Evolutionary conservation across 2,888 invertebrate species (phyloP), one percentile per base, ranked within the genome.

Genomic region (Nemurella pictetii): DNA sequence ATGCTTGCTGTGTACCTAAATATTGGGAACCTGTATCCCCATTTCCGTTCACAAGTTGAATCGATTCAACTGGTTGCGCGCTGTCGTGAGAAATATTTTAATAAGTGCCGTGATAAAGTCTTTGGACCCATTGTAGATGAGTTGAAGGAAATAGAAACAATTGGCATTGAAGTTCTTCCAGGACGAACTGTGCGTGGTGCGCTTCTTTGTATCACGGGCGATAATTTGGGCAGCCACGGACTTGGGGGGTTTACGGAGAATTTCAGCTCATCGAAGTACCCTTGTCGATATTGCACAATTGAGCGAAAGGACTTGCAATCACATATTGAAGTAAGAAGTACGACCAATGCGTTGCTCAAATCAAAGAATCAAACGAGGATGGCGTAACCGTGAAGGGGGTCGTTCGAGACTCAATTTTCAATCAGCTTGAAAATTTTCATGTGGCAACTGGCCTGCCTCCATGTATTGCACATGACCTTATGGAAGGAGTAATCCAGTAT

Each of bases 151-250:
- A 36, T 87, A 7, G 86, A 87, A 73, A 84, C 74, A 15, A 30
- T 25, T 29, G 86, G 86, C 1, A 35, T 87, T 74, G 32, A 55
- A 82, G 28, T 86, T 35, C 5, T n/a, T 27, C 29, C 84, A 0
- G 83, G 80, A 28, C 32, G 85, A 35, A 9, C 73, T 26, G 55
- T 84, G 20, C 84, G 85, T 55, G 85, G 84, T 4, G 28, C 84
- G 25, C 75, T 87, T 74, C 87, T 87, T 0, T 87, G 87, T 30
- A 86, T 88, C n/a, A 73, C 87, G 4, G 87, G 87, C 5, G 87
- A 88, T 84, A 88, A 88, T 84, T 85, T 88, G 12, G 87, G 87
- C 0, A 87, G 87, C 75, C 87, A 88, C 78, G 35, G 32, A 29
- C n/a, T n/a, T n/a, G 87, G 87, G 12, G 87, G 87, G 15, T 88